Conservation (phyloP, 2,888 invertebrate species). For the Drosophila affinis region DNA sequence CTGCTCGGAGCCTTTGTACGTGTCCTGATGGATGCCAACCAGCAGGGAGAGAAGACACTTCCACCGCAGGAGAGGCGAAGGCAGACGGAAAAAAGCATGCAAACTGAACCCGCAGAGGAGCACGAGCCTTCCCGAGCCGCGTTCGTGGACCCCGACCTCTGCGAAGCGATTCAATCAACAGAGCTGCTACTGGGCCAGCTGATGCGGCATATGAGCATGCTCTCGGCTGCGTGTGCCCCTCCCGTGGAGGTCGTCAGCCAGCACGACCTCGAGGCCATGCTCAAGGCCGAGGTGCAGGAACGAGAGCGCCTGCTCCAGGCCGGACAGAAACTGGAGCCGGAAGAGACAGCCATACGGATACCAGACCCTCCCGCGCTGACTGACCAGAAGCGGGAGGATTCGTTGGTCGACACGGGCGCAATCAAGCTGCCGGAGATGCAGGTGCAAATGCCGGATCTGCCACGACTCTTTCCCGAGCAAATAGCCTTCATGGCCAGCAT, state of each 20-base stretch:
- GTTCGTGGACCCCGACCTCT: conserved; percentile 49
- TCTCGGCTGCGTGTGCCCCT: conserved; percentile 53
- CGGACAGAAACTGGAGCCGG: conserved; percentile 28
- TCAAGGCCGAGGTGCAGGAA: conserved; percentile 42
- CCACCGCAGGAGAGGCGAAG: background rate
- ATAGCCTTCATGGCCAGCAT: conserved; percentile 53
- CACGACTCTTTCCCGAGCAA: conserved; percentile 54
- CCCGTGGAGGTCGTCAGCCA: conserved; percentile 56
- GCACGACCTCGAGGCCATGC: conserved; percentile 30
- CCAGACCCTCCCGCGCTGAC: conserved; percentile 8
- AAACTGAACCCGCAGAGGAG: conserved; percentile 24
- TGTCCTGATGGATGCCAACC: conserved; percentile 26
- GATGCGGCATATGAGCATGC: conserved; percentile 32
- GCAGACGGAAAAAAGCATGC: conserved; percentile 39
- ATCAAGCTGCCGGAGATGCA: conserved; percentile 44
- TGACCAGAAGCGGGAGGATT: background rate
- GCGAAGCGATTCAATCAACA: conserved; percentile 43
- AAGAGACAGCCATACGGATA: conserved; percentile 30
- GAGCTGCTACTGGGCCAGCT: conserved; percentile 43
- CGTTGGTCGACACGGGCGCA: conserved; percentile 32
- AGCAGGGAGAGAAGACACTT: background rate
- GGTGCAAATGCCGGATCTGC: conserved; percentile 43
- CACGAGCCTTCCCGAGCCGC: conserved; percentile 41
- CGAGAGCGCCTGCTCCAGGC: conserved; percentile 42
- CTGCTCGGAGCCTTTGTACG: conserved; percentile 39